Conservation (phyloP, 2,888 invertebrate genomes). For the Noctua janthe region DNA sequence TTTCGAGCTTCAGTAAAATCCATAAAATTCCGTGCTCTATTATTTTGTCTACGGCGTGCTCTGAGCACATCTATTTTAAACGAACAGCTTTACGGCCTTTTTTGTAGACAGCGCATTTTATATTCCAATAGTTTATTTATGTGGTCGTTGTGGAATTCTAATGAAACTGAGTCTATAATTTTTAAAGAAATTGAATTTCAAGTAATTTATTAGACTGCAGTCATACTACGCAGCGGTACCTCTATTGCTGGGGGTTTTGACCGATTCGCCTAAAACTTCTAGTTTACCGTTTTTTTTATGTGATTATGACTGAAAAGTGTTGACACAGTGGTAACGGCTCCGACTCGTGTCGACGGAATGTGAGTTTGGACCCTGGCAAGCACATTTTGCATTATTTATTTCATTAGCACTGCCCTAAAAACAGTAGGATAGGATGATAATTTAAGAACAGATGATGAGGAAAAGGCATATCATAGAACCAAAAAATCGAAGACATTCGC, state of each 20-base stretch:
- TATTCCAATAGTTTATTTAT: conserved; percentile 54
- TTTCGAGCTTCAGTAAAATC: conserved; percentile 23
- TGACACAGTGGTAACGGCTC: background rate
- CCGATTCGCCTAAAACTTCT: background rate
- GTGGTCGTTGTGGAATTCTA: conserved; percentile 22
- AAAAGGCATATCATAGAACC: background rate
- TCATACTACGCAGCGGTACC: background rate
- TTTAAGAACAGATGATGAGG: background rate
- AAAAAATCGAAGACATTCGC: background rate
- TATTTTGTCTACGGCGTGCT: conserved; percentile 47
- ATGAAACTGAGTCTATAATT: conserved; percentile 10
- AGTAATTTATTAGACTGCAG: background rate
- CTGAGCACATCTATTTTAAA: conserved; percentile 47
- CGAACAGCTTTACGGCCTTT: conserved; percentile 43
- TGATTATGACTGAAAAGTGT: background rate
- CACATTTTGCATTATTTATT: background rate
- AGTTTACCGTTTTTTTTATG: background rate
- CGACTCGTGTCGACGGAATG: background rate
- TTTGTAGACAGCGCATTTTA: conserved; percentile 45
- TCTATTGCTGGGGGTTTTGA: background rate
- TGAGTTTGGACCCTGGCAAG: background rate
- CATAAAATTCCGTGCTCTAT: conserved; percentile 26
- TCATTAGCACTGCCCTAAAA: background rate
- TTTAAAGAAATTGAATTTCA: conserved; percentile 7
- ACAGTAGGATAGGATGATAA: background rate